A percentile compares a stretch with the other conserved stretches of the same genome.
Evolutionary conservation across 2,888 invertebrate genomes (phyloP).

Genomic region (Callyntrura guangdongensis): DNA sequence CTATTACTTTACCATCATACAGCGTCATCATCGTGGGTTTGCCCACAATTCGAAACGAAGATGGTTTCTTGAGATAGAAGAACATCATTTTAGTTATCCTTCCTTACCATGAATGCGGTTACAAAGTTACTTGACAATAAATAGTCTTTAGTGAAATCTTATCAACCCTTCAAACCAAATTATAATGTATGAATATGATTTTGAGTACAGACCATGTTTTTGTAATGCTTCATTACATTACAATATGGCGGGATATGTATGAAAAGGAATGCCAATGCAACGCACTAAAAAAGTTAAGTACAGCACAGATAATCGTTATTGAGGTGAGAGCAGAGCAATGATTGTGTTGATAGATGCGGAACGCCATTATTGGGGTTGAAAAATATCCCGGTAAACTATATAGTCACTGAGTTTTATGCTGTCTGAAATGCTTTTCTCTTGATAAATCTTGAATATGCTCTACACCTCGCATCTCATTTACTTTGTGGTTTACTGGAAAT

Average conservation of each 20-base stretch:
- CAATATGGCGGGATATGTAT: neutral
- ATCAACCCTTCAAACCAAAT: too few relatives aligned
- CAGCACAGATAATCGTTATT: too few relatives aligned
- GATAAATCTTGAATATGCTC: too few relatives aligned
- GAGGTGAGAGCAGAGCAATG: too few relatives aligned
- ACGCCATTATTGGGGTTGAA: too few relatives aligned
- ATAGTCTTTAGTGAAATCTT: neutral
- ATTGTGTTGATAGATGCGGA: too few relatives aligned
- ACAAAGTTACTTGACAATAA: neutral
- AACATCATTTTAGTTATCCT: neutral
- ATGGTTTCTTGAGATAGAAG: neutral
- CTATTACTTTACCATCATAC: neutral
- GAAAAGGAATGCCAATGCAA: too few relatives aligned
- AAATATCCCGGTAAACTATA: too few relatives aligned
- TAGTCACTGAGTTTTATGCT: too few relatives aligned
- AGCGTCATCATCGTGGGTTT: neutral
- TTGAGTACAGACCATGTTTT: neutral
- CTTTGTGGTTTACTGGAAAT: neutral
- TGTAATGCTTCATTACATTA: neutral
- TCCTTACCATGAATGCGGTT: neutral
- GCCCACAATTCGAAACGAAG: neutral
- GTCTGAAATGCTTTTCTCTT: too few relatives aligned
- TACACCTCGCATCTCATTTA: constrained; percentile 12
- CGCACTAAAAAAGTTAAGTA: too few relatives aligned
- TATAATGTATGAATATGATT: neutral